Base-by-base conservation (phyloP, 2,888 invertebrate species). In the Tenthredo distinguenda region DNA sequence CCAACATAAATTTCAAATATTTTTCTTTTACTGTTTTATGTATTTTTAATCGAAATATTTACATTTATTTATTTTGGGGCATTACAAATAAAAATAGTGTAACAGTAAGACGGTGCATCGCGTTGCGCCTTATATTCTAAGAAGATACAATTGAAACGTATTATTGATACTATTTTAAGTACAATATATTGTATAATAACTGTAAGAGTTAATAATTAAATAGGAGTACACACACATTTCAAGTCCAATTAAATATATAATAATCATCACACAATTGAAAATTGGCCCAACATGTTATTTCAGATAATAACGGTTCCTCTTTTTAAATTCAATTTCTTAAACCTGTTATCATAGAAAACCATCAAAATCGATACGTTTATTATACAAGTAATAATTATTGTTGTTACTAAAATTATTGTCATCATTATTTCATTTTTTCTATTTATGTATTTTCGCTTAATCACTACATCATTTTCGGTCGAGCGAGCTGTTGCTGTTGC, bases 1-100 rank as follows among this genome's bases (percentile, higher is more conserved):
- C 40, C 1, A 40, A 43, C 10, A 10, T 43, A 47, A 15, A 47
- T 47, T 12, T 0, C 0, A 26, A 26, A 26, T 26, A 26, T 26
- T 26, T 26, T 26, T 0, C 26, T 26, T 26, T 58, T 81, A 62
- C 58, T 62, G 81, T 81, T 72, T 83, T 85, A 68, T 83, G 84
- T 43, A 88, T 31, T 79, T 88, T 88, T 91, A 90, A 91, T 91
- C 89, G 89, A 89, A 89, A 88, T 91, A 91, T 91, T 90, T 91
- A 91, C 91, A 91, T 87, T 26, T 26, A 26, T 26, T 26, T 87
- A 88, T 88, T 89, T 85, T 83, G 88, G 88, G 87, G 88, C 87
- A 89, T 89, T 76, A 87, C 88, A 88, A 90, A 88, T 88, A 89
- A 89, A 89, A 88, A 88, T 87, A 86, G 77, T 86, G 86, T 87